Conservation (phyloP, 2,113 vertebrate genomes). For the Stigmatopora argus region DNA sequence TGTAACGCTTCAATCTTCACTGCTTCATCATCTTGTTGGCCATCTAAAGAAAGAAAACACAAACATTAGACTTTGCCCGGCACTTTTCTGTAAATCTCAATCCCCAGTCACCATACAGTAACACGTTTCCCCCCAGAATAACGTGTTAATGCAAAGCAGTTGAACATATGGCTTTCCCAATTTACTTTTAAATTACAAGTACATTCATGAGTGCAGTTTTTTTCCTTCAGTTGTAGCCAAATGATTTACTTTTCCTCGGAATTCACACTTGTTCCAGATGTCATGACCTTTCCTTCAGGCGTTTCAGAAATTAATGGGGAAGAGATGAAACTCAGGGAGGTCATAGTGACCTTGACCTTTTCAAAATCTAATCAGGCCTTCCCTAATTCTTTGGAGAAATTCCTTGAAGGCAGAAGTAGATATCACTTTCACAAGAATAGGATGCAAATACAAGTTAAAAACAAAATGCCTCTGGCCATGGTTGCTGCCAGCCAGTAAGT, state of each 20-base stretch:
- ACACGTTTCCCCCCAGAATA: neutral
- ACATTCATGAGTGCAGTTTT: neutral
- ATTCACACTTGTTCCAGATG: constrained; percentile 1
- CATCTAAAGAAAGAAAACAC: constrained; percentile 70
- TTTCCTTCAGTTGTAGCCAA: neutral
- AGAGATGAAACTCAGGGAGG: neutral
- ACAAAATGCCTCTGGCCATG: constrained; percentile 2
- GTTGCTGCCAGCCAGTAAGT: neutral
- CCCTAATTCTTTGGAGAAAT: constrained; percentile 2
- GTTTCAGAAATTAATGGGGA: constrained; percentile 3
- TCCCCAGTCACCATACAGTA: neutral
- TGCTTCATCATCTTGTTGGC: constrained; percentile 96
- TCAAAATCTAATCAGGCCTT: constrained; percentile 7
- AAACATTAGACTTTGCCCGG: neutral
- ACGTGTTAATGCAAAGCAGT: neutral
- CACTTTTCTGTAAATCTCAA: neutral
- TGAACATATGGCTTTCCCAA: neutral
- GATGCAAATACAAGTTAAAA: neutral
- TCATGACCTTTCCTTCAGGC: neutral
- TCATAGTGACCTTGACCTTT: neutral
- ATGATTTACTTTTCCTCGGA: neutral
- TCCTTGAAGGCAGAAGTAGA: neutral
- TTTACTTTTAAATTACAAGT: neutral
- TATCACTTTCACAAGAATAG: constrained; percentile 10
- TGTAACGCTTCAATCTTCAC: constrained; percentile 98